phyloP scores from a whole-genome alignment of 1,140 invertebrate genomes.

The Harpegnathos saltator region DNA sequence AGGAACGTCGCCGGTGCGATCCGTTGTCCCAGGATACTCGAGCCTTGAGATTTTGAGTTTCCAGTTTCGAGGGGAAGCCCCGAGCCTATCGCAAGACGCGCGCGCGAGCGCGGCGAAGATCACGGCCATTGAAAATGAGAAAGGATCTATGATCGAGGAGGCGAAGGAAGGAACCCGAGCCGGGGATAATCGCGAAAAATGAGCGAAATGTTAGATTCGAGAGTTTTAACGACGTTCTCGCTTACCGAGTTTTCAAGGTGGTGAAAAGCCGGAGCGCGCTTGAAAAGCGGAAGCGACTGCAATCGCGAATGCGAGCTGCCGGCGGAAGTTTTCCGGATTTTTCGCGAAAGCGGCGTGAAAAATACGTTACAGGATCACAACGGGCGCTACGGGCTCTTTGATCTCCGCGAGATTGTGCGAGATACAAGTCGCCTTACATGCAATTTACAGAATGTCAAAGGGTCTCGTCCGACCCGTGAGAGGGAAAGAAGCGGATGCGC shows the following conservation, averaged over 20 bases:
- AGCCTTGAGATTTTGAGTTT: neutral
- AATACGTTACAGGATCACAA: constrained; percentile 51
- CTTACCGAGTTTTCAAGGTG: constrained; percentile 43
- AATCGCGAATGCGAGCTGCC: constrained; percentile 39
- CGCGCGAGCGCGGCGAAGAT: neutral
- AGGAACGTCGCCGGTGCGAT: neutral
- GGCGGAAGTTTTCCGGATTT: constrained; percentile 24
- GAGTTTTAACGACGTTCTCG: constrained; percentile 45
- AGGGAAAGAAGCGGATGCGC: neutral
- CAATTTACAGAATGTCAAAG: constrained; percentile 47
- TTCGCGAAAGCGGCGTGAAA: constrained; percentile 30
- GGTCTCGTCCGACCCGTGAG: neutral
- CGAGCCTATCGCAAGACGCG: neutral
- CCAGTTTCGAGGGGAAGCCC: neutral
- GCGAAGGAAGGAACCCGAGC: neutral
- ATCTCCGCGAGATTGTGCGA: constrained; percentile 44
- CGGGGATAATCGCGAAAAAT: constrained; percentile 11
- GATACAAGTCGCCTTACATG: constrained; percentile 41
- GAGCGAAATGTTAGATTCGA: constrained; percentile 1
- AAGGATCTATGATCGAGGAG: neutral
- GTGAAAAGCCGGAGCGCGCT: constrained; percentile 11
- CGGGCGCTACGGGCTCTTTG: constrained; percentile 32
- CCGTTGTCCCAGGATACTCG: neutral
- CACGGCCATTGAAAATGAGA: neutral
- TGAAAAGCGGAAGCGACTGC: constrained; percentile 23